A percentile compares a stretch with the other conserved stretches of the same genome.
Evolutionary conservation across 2,113 vertebrate species (phyloP).

Genomic region (Ranitomeya variabilis): DNA sequence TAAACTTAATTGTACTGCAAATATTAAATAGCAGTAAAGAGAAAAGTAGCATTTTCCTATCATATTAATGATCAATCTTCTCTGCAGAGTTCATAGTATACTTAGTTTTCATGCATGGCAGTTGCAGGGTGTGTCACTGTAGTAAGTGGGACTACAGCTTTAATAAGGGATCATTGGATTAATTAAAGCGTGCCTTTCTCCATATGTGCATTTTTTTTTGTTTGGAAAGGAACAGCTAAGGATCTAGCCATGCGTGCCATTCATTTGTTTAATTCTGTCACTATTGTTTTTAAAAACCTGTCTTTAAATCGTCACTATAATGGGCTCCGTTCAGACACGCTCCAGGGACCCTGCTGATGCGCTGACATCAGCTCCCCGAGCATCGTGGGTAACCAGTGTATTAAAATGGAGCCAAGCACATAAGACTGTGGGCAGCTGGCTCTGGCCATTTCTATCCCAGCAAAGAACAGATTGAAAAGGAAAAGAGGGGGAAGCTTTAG

Average conservation of each 20-base stretch:
- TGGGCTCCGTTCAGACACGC: constrained; percentile 53
- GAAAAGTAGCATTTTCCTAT: neutral
- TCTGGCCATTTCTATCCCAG: constrained; percentile 32
- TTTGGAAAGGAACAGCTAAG: constrained; percentile 53
- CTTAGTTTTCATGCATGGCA: neutral
- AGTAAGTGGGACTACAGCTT: constrained; percentile 42
- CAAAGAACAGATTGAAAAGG: constrained; percentile 48
- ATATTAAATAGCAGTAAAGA: neutral
- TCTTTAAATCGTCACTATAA: constrained; percentile 56
- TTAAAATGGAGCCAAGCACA: constrained; percentile 54
- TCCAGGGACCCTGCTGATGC: constrained; percentile 56
- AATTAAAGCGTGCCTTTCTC: constrained; percentile 57
- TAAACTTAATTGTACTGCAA: neutral
- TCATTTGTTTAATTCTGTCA: constrained; percentile 60
- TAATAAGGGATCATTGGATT: constrained; percentile 55
- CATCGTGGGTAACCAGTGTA: constrained; percentile 45
- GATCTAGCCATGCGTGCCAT: constrained; percentile 53
- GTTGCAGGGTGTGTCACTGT: constrained; percentile 15
- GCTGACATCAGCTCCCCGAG: constrained; percentile 56
- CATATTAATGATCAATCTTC: neutral
- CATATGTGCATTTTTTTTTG: constrained; percentile 57
- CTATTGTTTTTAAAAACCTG: constrained; percentile 59
- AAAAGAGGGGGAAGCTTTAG: constrained; percentile 48
- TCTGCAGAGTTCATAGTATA: neutral
- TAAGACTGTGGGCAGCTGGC: constrained; percentile 53